Percentiles rank a stretch among this genome's conserved stretches.
Evolutionary conservation across 2,113 vertebrate species (phyloP).

Genomic region (Scolopax mira): DNA sequence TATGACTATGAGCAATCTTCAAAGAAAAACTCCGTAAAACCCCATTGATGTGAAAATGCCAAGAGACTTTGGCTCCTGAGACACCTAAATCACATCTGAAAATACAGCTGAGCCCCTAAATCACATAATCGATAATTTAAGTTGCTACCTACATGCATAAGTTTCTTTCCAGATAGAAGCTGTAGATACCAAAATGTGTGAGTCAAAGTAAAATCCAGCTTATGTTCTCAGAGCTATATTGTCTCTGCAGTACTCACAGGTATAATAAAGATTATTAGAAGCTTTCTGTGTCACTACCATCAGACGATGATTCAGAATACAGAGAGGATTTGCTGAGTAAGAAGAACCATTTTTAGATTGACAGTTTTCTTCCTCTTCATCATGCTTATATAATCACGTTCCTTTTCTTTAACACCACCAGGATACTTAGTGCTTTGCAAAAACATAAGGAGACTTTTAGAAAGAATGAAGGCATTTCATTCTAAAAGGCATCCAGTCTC

Average conservation of each 20-base stretch:
- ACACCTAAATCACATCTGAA: neutral
- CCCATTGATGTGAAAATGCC: neutral
- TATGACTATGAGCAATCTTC: neutral
- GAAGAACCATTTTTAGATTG: conserved; percentile 5
- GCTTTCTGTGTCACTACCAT: neutral
- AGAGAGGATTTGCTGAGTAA: conserved; percentile 39
- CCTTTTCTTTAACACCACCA: neutral
- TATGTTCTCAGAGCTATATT: neutral
- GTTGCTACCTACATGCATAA: neutral
- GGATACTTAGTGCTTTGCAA: neutral
- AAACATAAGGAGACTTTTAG: neutral
- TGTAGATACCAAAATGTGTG: neutral
- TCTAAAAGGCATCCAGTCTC: neutral
- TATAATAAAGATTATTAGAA: neutral
- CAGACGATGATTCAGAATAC: neutral
- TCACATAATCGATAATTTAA: neutral
- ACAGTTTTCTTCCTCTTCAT: neutral
- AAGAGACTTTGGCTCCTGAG: neutral
- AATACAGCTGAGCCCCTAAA: neutral
- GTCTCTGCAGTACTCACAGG: neutral
- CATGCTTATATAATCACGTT: neutral
- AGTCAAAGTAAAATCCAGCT: neutral
- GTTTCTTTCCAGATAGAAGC: neutral
- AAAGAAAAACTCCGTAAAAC: neutral
- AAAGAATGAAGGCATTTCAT: neutral